These are phyloP conservation scores for Conus canariensis DNA, from an alignment of 2,888 invertebrate genomes.

Conservation along the genomic window DNA sequence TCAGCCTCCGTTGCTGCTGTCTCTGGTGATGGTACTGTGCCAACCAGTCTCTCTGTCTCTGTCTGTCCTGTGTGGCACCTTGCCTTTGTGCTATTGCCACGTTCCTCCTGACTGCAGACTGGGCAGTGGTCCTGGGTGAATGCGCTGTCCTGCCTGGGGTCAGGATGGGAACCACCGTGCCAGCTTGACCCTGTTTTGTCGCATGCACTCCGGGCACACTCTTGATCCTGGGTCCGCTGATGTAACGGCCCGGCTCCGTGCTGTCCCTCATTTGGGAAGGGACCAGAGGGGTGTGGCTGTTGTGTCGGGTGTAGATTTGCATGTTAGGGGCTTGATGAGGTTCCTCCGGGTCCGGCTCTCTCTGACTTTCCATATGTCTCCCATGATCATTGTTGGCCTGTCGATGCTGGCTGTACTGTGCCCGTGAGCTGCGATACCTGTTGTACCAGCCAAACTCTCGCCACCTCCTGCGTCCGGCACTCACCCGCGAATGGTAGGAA, in stretches of 20 bases:
- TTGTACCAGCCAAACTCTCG: slow-evolving; percentile 41
- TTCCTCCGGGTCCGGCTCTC: neutral
- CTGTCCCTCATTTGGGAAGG: slow-evolving; percentile 1
- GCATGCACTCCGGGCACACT: neutral
- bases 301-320: slow-evolving; percentile 11
- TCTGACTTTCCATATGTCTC: neutral
- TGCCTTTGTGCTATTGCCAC: neutral
- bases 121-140: neutral
- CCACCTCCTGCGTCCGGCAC: slow-evolving; percentile 14
- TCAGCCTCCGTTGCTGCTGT: neutral
- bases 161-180: neutral
- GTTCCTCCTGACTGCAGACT: neutral
- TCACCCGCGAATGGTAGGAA: slow-evolving; percentile 21
- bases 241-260: slow-evolving; percentile 26
- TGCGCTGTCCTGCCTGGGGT: neutral
- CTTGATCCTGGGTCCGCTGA: slow-evolving; percentile 28
- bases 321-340: slow-evolving; percentile 20
- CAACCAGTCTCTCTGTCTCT: slow-evolving; percentile 34
- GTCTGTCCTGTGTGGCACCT: neutral
- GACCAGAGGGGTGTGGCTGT: neutral
- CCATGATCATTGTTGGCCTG: neutral
- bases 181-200: neutral
- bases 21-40: slow-evolving; percentile 17
- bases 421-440: neutral
- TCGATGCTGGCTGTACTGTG: neutral